phyloP scores from a whole-genome alignment of 2,113 vertebrate species.

The Nanger granti region DNA sequence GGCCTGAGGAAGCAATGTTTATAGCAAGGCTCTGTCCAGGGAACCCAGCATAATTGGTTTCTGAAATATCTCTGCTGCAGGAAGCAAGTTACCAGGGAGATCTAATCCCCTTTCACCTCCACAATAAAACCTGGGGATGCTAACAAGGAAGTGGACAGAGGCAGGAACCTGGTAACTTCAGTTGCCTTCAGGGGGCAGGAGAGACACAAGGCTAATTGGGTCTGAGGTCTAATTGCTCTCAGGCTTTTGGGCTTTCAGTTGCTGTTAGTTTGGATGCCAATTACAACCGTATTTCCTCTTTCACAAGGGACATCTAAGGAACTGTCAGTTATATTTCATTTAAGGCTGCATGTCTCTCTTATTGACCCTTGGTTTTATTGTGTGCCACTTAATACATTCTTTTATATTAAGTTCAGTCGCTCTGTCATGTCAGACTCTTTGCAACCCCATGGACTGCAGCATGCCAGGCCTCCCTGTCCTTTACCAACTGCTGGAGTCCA shows the following conservation, averaged over 20 bases:
- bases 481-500: not conserved
- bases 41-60: not conserved
- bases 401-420: not conserved
- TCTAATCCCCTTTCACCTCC: not conserved
- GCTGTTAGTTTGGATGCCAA: not conserved
- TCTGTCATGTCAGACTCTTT: not conserved
- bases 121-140: not conserved
- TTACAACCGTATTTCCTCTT: constrained; percentile 9
- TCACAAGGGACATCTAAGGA: not conserved
- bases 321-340: not conserved
- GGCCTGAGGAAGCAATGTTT: not conserved
- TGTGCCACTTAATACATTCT: not conserved
- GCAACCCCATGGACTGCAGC: not conserved
- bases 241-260: not conserved
- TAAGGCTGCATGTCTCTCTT: not conserved
- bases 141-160: not conserved
- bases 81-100: not conserved
- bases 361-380: not conserved
- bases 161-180: not conserved
- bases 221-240: not conserved
- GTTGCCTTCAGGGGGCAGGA: not conserved
- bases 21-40: not conserved
- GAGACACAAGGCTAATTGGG: not conserved
- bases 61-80: not conserved
- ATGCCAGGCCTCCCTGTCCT: not conserved